Evolutionary conservation across 2,888 invertebrate genomes (phyloP), one percentile per base, ranked within the genome.

Genomic region (Rhogogaster chlorosoma): DNA sequence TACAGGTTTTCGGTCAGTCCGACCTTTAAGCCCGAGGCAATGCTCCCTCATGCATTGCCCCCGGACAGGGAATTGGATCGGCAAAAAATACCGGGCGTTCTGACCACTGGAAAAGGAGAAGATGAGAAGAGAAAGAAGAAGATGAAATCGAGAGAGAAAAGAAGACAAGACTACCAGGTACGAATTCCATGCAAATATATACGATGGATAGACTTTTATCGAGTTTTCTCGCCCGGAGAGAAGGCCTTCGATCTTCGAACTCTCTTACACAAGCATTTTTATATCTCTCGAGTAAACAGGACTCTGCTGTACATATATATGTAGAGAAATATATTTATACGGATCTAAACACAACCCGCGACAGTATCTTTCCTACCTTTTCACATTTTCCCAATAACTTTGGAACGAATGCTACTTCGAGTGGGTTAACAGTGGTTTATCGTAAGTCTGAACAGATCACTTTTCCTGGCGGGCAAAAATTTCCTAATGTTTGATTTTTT

Each of bases 151-250:
- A 4, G 0, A 18, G 18, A 18, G 4, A 49, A 49, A n/a, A 45
- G 6, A n/a, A 0, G 1, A 49, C 3, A 49, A 53, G 7, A 0
- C 61, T 7, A 29, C n/a, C 15, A 38, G 22, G 38, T 26, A 73
- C 22, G 42, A 73, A 73, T 73, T 73, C n/a, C n/a, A 73, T 73
- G 71, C 71, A 73, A 73, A 73, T 73, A 42, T 73, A 42, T 73
- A 42, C 36, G 71, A 38, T 42, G 22, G 42, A 42, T 38, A 42
- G 38, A 73, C 42, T 73, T 73, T 73, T 42, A 73, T 73, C 42
- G 42, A 42, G 42, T 73, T 73, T 73, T 73, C 36, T 22, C 38
- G 42, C 42, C 71, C 71, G 70, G 70, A 70, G 36, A 32, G 29
- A 70, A 61, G 61, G 26, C 61, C 61, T 42, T 22, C 38, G 36